Base-by-base conservation (phyloP, 2,888 invertebrate genomes). In the Cyaniris semiargus region DNA sequence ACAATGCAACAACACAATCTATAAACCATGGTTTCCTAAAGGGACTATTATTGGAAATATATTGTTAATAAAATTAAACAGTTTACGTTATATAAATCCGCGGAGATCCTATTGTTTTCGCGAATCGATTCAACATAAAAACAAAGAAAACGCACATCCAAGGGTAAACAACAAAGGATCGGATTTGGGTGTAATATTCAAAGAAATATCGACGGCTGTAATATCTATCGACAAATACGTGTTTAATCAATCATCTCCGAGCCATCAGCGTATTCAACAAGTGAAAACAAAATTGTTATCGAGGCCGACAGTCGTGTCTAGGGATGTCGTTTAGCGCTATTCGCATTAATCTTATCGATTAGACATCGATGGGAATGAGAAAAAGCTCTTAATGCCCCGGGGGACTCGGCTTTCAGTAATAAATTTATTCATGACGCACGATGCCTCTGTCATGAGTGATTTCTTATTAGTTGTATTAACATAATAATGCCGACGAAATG, bases 201-300 rank as follows among this genome's bases (percentile, higher is more conserved):
- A 77, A 72, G 77, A 60, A 77, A 77, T 77, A 72, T 77, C 60
- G 27, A 38, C 23, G 72, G 72, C 38, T 60, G 71, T 75, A 78
- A 53, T 79, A 81, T 79, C 79, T 78, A 79, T 80, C 77, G 79
- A 78, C 76, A 78, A 80, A 78, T 78, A 85, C 85, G 84, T 83
- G 84, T 80, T 83, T 85, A 86, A 93, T 93, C 92, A 91, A 94
- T 93, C 93, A 93, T 92, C 86, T 84, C 74, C 84, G 84, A 88
- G 89, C 91, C 89, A 93, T 93, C 93, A 93, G 89, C 84, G 87
- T 87, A 90, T 91, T 92, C 93, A 94, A 94, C 93, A 94, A 93
- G 93, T 94, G 92, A 93, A 92, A 93, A 93, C 93, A 92, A 92
- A 92, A 91, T 85, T 88, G 89, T 88, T 91, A 90, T 89, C 90